phyloP scores from a whole-genome alignment of 2,888 invertebrate genomes.

The Callyntrura sp. region DNA sequence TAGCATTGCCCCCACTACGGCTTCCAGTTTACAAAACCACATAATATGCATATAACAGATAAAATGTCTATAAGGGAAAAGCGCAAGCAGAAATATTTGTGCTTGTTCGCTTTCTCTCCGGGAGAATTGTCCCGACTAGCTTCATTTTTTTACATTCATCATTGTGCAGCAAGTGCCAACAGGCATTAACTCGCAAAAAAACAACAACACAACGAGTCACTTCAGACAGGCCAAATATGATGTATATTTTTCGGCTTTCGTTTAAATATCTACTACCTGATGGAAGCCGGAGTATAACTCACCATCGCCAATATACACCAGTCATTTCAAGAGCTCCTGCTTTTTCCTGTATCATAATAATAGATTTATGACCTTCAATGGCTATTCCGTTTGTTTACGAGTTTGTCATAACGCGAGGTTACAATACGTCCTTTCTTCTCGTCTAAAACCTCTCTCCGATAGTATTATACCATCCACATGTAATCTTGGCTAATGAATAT shows the following conservation, averaged over 20 bases:
- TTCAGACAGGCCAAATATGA: not conserved
- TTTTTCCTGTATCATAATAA: constrained; percentile 49
- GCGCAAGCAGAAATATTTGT: not conserved
- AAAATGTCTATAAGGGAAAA: not conserved
- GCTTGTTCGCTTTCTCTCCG: constrained; percentile 3
- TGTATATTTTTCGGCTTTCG: not conserved
- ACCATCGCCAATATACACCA: constrained; percentile 44
- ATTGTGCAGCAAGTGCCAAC: constrained; percentile 51
- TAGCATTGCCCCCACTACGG: constrained; percentile 37
- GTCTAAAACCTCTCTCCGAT: not conserved
- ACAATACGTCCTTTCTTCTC: constrained; percentile 30
- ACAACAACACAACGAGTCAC: constrained; percentile 3
- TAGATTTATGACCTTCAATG: constrained; percentile 76
- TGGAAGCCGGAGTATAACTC: not conserved
- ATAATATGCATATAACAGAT: constrained; percentile 24
- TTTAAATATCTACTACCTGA: not conserved
- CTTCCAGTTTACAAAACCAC: constrained; percentile 39
- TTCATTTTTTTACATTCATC: constrained; percentile 30
- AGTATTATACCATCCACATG: constrained; percentile 19
- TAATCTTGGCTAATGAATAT: constrained; percentile 71
- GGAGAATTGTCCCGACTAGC: not conserved
- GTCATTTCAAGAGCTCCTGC: constrained; percentile 64
- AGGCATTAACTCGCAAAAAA: not conserved
- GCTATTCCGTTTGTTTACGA: constrained; percentile 47
- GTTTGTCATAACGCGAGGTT: constrained; percentile 43